Base-by-base conservation (phyloP, 1,140 invertebrate genomes). In the Drosophila varians region DNA sequence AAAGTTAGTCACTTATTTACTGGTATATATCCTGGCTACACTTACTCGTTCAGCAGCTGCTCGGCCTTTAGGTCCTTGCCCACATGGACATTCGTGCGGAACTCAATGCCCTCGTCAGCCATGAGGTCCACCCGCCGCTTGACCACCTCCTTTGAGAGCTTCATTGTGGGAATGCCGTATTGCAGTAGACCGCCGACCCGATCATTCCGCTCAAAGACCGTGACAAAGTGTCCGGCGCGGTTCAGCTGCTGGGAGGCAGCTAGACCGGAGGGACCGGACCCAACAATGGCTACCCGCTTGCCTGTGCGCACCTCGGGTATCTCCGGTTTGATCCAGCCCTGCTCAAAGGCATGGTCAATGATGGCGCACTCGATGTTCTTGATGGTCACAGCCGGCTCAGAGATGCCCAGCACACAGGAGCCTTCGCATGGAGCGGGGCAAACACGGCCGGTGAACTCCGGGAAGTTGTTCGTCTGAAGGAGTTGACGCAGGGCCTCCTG, bases 281-380 rank as follows among this genome's bases (percentile, higher is more conserved):
- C 99, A 45, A 99, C 94, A n/a, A 99, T 93, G 4, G 97, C 98
- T 0, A 99, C 94, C 28, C 94, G 94, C 87, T 96, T 97, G 3
- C 96, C 97, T 45, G 96, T 98, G 57, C 97, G 93, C 55, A 76
- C 72, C 47, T 90, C 86, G 2, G 91, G 91, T 14, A 92, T 90
- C 61, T 96, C 93, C 0, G 98, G 95, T 19, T 94, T 93, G 49
- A 99, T 98, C 98, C 98, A 99, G 3, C 98, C 98, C 92, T 97
- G 95, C 74, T 99, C 97, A 92, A 98, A 99, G 8, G 98, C 99
- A 92, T 99, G 95, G 92, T 99, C 99, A 77, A 99, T 99, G 86
- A 99, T 99, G 18, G 98, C 95, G 91, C 98, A 99, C 93, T 99
- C 99, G 77, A 99, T 99, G 90, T 99, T 99, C 91, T 99, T 99